Conservation (phyloP, 2,113 vertebrate genomes). For the Melanocharis versteri region DNA sequence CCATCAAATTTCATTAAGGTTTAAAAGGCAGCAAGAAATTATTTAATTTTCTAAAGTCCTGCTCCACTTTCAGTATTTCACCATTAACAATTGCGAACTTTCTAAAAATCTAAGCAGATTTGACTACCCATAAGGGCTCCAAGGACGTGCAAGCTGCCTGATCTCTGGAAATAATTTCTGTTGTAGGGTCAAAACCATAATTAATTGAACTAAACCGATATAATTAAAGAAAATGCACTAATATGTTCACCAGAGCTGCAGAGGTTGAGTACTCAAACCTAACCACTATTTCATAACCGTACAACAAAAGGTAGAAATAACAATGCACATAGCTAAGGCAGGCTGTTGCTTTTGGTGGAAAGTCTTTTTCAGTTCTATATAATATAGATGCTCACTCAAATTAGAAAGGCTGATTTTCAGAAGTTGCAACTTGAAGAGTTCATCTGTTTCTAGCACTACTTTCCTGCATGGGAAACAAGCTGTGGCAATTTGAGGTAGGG, state of each 20-base stretch:
- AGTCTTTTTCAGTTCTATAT: background rate
- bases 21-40: background rate
- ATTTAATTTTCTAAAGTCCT: background rate
- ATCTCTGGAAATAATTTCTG: background rate
- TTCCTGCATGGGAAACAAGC: background rate
- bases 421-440: background rate
- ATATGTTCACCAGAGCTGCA: background rate
- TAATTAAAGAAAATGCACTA: background rate
- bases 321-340: background rate
- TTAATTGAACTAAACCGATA: background rate
- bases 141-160: background rate
- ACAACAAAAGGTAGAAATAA: background rate
- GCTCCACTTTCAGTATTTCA: background rate
- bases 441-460: background rate
- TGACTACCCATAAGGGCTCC: background rate
- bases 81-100: background rate
- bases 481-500: background rate
- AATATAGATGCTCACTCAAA: background rate
- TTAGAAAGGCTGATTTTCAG: background rate
- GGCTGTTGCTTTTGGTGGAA: background rate
- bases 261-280: background rate
- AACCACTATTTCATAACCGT: background rate
- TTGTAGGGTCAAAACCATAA: background rate
- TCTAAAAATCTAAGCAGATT: background rate
- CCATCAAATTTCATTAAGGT: background rate